These are phyloP conservation scores for Choristoneura rosaceana DNA, from an alignment of 2,888 invertebrate genomes.

Conservation along the genomic window DNA sequence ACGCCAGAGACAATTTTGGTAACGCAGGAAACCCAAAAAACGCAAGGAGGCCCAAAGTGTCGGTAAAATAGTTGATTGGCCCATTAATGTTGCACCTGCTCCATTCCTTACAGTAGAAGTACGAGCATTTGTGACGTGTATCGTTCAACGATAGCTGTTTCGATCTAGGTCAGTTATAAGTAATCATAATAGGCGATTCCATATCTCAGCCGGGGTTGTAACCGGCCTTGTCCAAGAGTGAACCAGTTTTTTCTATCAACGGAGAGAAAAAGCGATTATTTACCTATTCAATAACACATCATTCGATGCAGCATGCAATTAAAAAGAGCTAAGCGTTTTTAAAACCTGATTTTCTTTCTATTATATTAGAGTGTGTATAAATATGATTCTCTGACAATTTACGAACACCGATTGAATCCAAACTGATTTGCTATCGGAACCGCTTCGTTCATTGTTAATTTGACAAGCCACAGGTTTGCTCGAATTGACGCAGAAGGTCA, in stretches of 20 bases:
- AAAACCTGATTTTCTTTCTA: not conserved
- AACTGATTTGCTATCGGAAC: conserved; percentile 31
- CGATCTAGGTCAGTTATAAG: conserved; percentile 69
- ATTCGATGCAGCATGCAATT: conserved; percentile 27
- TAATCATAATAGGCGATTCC: conserved; percentile 69
- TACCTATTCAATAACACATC: conserved; percentile 47
- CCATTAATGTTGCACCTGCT: not conserved
- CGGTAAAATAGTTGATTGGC: no score
- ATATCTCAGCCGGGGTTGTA: conserved; percentile 67
- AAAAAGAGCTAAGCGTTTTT: not conserved
- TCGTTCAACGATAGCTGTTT: conserved; percentile 47
- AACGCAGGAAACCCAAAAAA: no score
- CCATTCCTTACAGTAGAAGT: not conserved
- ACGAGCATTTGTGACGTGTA: not conserved
- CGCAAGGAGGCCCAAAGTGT: no score
- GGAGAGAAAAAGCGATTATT: conserved; percentile 71
- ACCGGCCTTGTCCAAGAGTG: conserved; percentile 74
- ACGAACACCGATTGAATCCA: not conserved
- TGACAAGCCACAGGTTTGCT: conserved; percentile 32
- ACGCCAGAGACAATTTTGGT: no score
- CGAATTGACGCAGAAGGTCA: conserved; percentile 55
- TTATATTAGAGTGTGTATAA: not conserved
- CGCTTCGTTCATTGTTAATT: conserved; percentile 29
- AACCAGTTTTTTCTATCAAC: conserved; percentile 73
- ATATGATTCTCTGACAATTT: not conserved